phyloP scores from a whole-genome alignment of 1,140 invertebrate genomes.

The Cydia amplana region DNA sequence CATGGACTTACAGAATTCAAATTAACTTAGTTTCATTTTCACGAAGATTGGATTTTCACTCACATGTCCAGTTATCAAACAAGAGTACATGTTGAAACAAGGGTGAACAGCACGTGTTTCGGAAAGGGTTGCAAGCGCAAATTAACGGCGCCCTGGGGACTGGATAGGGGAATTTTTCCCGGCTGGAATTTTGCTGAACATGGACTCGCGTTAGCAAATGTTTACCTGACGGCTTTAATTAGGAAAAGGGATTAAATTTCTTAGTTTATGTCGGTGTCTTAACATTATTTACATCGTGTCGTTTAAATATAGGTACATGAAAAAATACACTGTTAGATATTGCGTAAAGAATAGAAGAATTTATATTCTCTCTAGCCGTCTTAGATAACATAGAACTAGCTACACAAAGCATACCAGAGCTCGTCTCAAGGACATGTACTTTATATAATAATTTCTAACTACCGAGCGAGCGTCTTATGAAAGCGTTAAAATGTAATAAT shows the following conservation, averaged over 20 bases:
- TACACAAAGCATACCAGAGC: background rate
- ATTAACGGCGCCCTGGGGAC: constrained; percentile 9
- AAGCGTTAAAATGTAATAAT: background rate
- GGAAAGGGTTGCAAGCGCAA: constrained; percentile 13
- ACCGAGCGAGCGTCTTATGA: background rate
- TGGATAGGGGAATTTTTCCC: background rate
- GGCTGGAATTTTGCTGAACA: background rate
- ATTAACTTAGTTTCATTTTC: no score
- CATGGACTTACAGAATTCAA: no score
- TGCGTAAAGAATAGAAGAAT: background rate
- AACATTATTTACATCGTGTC: background rate
- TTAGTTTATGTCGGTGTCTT: background rate
- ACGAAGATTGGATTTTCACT: background rate
- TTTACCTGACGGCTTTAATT: constrained; percentile 3
- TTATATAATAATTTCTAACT: background rate
- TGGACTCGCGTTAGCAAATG: constrained; percentile 1
- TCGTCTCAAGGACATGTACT: background rate
- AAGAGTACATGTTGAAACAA: background rate
- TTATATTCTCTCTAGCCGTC: background rate
- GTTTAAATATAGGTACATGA: no score
- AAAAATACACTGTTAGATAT: background rate
- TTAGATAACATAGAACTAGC: background rate
- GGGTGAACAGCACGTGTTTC: background rate
- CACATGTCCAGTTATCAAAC: background rate
- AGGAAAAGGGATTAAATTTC: constrained; percentile 4